Conservation (phyloP, 2,113 vertebrate species). For the Leptosomus discolor region DNA sequence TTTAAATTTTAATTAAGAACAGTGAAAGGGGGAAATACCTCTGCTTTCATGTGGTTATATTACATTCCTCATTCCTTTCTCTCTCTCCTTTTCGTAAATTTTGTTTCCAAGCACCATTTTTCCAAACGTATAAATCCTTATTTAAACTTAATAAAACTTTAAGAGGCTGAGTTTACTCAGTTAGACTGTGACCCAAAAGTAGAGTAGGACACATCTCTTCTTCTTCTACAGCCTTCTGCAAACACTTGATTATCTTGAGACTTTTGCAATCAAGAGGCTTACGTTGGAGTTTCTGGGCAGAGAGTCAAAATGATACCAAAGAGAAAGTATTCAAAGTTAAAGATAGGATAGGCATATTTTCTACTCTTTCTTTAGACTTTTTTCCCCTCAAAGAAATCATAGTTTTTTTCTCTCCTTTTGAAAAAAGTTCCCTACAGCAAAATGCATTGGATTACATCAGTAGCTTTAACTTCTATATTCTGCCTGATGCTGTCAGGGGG, state of each 20-base stretch:
- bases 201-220: neutral
- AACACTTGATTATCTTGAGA: neutral
- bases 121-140: neutral
- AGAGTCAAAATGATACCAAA: constrained; percentile 19
- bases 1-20: neutral
- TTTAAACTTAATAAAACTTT: constrained; percentile 23
- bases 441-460: neutral
- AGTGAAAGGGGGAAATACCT: constrained; percentile 27
- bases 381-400: neutral
- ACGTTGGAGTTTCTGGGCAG: constrained; percentile 16
- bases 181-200: neutral
- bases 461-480: neutral
- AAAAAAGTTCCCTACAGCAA: neutral
- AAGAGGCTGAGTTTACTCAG: neutral
- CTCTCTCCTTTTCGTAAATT: neutral
- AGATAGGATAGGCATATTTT: neutral
- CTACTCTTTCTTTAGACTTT: neutral
- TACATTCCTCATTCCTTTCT: neutral
- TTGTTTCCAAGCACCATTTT: neutral
- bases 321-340: neutral
- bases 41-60: constrained; percentile 34
- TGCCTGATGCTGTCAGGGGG: neutral
- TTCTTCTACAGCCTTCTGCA: neutral
- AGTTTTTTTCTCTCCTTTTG: neutral
- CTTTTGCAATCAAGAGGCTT: constrained; percentile 4